Base-by-base conservation (phyloP, 2,797 vertebrate species). In the Liparis tanakae region DNA sequence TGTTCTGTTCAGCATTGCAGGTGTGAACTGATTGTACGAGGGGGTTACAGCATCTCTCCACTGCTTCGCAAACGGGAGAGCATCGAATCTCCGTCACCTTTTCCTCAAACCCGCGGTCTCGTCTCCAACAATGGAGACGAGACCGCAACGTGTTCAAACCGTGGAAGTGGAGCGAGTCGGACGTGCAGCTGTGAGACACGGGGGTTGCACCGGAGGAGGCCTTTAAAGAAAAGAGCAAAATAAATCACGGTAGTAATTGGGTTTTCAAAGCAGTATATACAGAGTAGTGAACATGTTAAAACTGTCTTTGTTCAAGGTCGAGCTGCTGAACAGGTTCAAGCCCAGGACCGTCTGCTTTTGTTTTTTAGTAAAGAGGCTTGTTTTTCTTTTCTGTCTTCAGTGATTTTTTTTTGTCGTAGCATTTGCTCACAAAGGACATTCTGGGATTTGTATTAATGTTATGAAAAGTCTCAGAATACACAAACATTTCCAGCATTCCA, bases 391-490 rank as follows among this genome's bases (percentile, higher is more conserved):
- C 18, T 34, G 10, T 67, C 33, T 46, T 68, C 17, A 7, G 17
- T 12, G n/a, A 53, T 41, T 41, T 41, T 10, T 37, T 39, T 39
- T 46, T 61, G 14, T 20, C 64, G 18, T 56, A 9, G 3, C 66
- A 10, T 46, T 66, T 33, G 22, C 41, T 53, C 48, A 55, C 37
- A 5, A 22, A 55, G 18, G 14, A 3, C 34, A 50, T 64, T 73
- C 57, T 75, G 62, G 57, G 65, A 64, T 80, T 71, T 37, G 72
- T 58, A 53, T 79, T 80, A 79, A 64, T 73, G 51, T 44, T 30
- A 48, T 39, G 17, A 67, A 41, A 63, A 70, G 55, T 65, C 64
- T 78, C 55, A 67, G 34, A 76, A 39, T 59, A 73, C 66, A 7
- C 39, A 13, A 14, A 41, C 39, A 15, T 44, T 44, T 44, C 14